These are phyloP conservation scores for Lymantria monacha DNA, from an alignment of 2,888 invertebrate species.

Conservation along the genomic window DNA sequence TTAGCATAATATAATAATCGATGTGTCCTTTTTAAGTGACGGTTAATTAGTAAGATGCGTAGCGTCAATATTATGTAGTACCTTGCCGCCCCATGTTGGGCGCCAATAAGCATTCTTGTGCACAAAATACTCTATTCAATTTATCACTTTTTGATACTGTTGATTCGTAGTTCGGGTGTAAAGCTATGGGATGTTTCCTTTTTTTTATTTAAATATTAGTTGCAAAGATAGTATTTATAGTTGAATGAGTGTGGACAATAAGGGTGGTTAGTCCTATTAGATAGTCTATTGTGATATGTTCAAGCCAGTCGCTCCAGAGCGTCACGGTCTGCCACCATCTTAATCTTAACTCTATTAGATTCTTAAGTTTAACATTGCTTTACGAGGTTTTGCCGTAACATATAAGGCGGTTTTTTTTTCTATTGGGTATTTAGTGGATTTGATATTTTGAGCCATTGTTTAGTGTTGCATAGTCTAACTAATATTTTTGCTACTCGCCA, in stretches of 20 bases:
- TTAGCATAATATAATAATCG: constrained; percentile 58
- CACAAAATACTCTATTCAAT: constrained; percentile 73
- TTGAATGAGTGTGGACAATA: constrained; percentile 75
- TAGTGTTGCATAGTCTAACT: constrained; percentile 70
- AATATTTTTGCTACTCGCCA: constrained; percentile 79
- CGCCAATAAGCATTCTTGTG: constrained; percentile 45
- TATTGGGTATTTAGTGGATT: constrained; percentile 76
- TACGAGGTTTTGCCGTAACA: constrained; percentile 62
- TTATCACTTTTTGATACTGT: constrained; percentile 66
- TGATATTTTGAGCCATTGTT: constrained; percentile 74
- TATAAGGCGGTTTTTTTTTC: constrained; percentile 54
- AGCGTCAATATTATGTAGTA: constrained; percentile 18
- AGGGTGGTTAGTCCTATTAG: constrained; percentile 61
- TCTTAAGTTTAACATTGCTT: constrained; percentile 72
- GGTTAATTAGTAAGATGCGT: constrained; percentile 33
- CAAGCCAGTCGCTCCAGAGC: constrained; percentile 40
- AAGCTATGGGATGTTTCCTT: constrained; percentile 37
- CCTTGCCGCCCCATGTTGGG: constrained; percentile 28
- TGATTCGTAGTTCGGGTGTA: constrained; percentile 41
- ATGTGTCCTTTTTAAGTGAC: constrained; percentile 54
- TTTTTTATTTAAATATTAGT: constrained; percentile 57
- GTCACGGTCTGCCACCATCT: constrained; percentile 56
- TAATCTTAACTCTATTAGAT: constrained; percentile 64
- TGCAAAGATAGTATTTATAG: constrained; percentile 70
- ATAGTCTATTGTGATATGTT: constrained; percentile 61